Percentiles rank a stretch among this genome's conserved stretches.
Conservation (phyloP, 2,113 vertebrate species). For the Ginglymostoma cirratum region DNA sequence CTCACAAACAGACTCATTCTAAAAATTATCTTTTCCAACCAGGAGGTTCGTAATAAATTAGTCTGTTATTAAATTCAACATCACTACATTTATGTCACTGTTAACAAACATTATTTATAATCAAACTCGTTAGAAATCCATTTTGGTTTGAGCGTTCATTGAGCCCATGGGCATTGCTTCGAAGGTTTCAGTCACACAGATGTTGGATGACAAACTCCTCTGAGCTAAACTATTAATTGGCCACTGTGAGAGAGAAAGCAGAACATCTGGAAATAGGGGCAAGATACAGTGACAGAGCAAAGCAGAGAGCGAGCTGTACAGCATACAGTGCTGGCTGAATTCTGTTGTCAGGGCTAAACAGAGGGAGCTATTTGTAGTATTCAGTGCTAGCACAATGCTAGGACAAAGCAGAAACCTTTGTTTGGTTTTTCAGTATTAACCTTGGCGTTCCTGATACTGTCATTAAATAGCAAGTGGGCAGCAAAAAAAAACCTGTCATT, state of each 20-base stretch:
- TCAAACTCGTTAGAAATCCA: conserved; percentile 19
- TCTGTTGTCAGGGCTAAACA: neutral
- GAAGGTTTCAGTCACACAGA: neutral
- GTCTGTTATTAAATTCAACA: neutral
- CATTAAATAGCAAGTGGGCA: neutral
- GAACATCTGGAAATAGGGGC: neutral
- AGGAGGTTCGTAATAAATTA: neutral
- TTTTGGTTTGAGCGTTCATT: neutral
- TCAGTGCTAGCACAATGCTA: neutral
- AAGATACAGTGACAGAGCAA: neutral
- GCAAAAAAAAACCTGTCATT: neutral
- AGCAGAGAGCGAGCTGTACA: too few species aligned
- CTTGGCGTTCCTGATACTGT: conserved; percentile 4
- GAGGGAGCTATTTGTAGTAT: neutral
- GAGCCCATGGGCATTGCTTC: neutral
- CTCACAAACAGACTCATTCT: neutral
- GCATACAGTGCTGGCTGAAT: neutral
- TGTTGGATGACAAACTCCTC: conserved; percentile 15
- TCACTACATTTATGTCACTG: neutral
- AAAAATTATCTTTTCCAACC: neutral
- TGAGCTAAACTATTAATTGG: conserved; percentile 12
- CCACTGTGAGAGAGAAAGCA: neutral
- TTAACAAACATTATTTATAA: conserved; percentile 18
- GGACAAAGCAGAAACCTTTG: neutral
- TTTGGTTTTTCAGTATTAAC: conserved; percentile 14